Conservation (phyloP, 1,140 invertebrate species). For the Protaetia brevitarsis region DNA sequence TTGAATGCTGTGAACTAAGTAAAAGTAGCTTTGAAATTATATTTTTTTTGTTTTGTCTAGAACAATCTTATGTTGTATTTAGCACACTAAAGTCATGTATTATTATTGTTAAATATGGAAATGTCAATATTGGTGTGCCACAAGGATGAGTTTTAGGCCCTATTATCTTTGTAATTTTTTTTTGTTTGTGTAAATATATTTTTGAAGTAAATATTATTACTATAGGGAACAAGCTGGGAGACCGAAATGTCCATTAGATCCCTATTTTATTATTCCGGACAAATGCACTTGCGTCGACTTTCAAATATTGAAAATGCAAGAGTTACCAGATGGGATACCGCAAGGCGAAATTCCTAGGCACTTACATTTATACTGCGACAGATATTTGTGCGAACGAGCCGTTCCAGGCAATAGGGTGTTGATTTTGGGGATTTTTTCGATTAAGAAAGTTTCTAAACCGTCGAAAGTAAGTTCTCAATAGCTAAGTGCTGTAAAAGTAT, state of each 20-base stretch:
- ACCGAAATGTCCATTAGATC: conserved; percentile 93
- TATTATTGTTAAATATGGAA: too few relatives aligned
- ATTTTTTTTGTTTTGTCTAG: too few relatives aligned
- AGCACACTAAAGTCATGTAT: too few relatives aligned
- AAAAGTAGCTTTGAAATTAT: too few relatives aligned
- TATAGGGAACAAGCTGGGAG: conserved; percentile 78
- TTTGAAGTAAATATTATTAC: not conserved
- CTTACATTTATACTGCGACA: conserved; percentile 91
- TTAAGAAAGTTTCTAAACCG: conserved; percentile 79
- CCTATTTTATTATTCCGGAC: conserved; percentile 96
- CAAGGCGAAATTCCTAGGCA: conserved; percentile 99
- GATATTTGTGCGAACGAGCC: conserved; percentile 89
- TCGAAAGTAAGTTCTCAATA: conserved; percentile 51
- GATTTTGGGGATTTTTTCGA: conserved; percentile 94
- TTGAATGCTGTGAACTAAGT: too few relatives aligned
- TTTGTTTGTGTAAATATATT: not conserved
- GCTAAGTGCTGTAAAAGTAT: not conserved
- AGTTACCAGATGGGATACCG: conserved; percentile 93
- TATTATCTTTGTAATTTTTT: too few relatives aligned
- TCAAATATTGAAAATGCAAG: conserved; percentile 89
- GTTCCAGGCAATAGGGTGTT: conserved; percentile 95
- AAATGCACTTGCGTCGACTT: conserved; percentile 97
- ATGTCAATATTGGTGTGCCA: too few relatives aligned
- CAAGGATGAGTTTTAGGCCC: too few relatives aligned
- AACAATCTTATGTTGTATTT: too few relatives aligned